These are phyloP conservation scores for Psophia crepitans DNA, from an alignment of 2,113 vertebrate species.

Conservation along the genomic window DNA sequence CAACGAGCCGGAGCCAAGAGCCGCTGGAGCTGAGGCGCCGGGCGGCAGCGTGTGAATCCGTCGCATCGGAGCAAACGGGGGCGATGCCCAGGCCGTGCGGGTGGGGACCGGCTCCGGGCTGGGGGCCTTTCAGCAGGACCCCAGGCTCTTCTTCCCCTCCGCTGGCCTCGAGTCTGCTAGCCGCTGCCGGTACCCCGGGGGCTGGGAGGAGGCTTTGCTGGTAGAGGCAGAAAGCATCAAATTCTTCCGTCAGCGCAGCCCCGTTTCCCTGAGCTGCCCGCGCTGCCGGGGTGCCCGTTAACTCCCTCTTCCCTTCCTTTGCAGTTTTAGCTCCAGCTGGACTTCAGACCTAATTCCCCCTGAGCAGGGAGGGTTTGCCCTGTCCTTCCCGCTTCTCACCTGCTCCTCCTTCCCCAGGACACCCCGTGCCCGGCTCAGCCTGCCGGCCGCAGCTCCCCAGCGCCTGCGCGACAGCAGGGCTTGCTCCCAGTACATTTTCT, in stretches of 20 bases:
- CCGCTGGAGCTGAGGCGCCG: accelerated
- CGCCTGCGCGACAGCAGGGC: neutral
- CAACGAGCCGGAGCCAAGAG: neutral
- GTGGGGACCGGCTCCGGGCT: neutral
- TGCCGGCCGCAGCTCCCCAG: neutral
- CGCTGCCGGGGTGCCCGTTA: accelerated
- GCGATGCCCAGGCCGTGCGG: accelerated
- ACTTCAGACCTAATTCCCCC: neutral
- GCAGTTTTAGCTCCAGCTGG: neutral
- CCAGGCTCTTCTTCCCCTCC: neutral
- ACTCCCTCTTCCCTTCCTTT: neutral
- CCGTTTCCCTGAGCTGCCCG: neutral
- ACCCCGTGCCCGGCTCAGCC: accelerated
- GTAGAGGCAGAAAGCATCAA: neutral
- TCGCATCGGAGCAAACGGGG: accelerated
- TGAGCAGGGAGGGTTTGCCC: neutral
- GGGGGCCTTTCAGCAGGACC: neutral
- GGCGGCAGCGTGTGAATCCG: accelerated
- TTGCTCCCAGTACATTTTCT: neutral
- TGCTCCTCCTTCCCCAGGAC: neutral
- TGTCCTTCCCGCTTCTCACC: neutral
- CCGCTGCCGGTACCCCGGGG: no score
- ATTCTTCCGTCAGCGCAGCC: accelerated
- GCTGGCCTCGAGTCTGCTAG: neutral
- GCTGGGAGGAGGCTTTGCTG: neutral